These are phyloP conservation scores for Trididemnum miniatum DNA, from an alignment of 23 tunicate genomes.

Conservation along the genomic window DNA sequence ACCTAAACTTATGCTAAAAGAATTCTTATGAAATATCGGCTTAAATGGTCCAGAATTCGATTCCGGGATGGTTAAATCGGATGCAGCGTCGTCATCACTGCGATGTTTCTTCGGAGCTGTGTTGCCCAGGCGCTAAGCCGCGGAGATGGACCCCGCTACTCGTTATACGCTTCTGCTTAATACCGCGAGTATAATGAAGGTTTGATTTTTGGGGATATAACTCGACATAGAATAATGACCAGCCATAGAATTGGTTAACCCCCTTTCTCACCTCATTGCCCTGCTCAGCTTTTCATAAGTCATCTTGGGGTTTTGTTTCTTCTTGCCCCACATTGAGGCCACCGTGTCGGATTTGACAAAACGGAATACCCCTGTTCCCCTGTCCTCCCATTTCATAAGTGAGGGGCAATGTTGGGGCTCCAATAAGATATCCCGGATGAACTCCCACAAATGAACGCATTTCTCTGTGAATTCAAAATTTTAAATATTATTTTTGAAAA, in stretches of 20 bases:
- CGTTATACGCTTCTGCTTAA: too few relatives aligned
- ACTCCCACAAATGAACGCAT: constrained; percentile 78
- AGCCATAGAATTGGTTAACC: too few relatives aligned
- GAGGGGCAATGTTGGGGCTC: constrained; percentile 78
- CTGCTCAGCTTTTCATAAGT: constrained; percentile 89
- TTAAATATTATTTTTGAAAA: background rate
- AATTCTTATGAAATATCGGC: background rate
- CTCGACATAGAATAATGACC: too few relatives aligned
- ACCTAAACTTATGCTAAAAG: background rate
- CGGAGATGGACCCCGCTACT: too few relatives aligned
- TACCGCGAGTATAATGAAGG: too few relatives aligned
- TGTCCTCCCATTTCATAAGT: constrained; percentile 88
- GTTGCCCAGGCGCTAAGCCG: too few relatives aligned
- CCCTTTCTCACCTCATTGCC: constrained; percentile 72
- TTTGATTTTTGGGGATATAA: too few relatives aligned
- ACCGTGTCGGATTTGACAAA: constrained; percentile 79
- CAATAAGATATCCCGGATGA: constrained; percentile 82
- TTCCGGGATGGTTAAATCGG: too few relatives aligned
- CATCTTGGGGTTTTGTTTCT: constrained; percentile 88
- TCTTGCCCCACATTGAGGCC: constrained; percentile 91
- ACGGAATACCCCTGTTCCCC: constrained; percentile 74
- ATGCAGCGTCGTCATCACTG: too few relatives aligned
- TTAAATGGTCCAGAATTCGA: background rate
- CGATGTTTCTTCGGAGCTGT: too few relatives aligned
- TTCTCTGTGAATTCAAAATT: constrained; percentile 37